Base-by-base conservation (phyloP, 2,888 invertebrate genomes). In the Troilus luridus region DNA sequence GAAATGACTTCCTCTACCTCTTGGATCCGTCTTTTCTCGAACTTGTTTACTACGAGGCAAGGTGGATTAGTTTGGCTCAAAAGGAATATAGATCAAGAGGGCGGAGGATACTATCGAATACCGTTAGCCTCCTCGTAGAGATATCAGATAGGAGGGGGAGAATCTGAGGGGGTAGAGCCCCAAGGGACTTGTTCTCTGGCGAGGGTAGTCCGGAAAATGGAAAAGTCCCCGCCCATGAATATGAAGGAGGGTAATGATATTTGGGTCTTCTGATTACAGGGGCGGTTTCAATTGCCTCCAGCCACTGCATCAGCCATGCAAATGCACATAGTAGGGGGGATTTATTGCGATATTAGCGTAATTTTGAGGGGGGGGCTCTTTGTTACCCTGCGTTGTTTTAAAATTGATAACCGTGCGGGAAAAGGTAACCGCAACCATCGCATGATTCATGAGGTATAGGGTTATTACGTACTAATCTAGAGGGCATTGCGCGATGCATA, bases 181-280 rank as follows among this genome's bases (percentile, higher is more conserved):
- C 89, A n/a, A n/a, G 89, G 89, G 89, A 88, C 60, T 59, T 88
- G 59, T 62, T 59, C 88, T 62, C 88, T 60, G 60, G 27, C 60
- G 56, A n/a, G 67, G 54, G 54, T 64, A 89, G 85, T n/a, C 56
- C 5, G 85, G 85, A 85, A 85, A 85, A 85, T 85, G 85, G 85
- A 85, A 85, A 62, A 89, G 89, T 62, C 85, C 85, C 85, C 85
- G 85, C n/a, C 56, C 89, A 89, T 89, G 89, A 89, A 89, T 89
- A 89, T 89, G 89, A 89, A 89, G 62, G 89, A 89, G 89, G 89
- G 62, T 89, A 89, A 89, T 89, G 89, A 89, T 89, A 89, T 89
- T 89, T 85, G 85, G 85, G 85, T 21, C 85, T 17, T 9, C 85
- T 85, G 85, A 85, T 85, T 85, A 85, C 56, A 21, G 56, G 85